These are phyloP conservation scores for Myzus persicae DNA, from an alignment of 1,140 invertebrate genomes.

Conservation along the genomic window DNA sequence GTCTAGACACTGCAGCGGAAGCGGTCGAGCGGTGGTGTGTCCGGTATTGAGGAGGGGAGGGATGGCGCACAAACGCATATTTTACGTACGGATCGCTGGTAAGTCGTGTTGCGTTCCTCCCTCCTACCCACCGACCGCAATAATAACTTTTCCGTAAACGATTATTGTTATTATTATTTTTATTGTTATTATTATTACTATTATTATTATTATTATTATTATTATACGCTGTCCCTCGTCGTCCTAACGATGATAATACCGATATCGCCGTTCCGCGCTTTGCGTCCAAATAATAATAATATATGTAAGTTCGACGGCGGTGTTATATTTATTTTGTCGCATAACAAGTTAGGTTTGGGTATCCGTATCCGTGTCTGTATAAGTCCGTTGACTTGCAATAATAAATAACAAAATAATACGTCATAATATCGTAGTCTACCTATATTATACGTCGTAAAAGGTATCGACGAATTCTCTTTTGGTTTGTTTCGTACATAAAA, in stretches of 20 bases:
- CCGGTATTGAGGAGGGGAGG: too few species aligned
- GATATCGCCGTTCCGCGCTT: neutral
- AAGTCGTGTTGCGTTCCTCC: neutral
- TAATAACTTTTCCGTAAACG: neutral
- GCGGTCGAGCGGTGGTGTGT: neutral
- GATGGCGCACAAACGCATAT: neutral
- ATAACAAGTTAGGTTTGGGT: neutral
- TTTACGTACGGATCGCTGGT: neutral
- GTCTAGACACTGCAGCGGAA: neutral
- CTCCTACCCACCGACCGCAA: neutral
- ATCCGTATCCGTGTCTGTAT: neutral
- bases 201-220: neutral
- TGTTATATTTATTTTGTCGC: neutral
- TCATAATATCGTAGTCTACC: neutral
- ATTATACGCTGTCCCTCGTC: neutral
- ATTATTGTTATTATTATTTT: slow-evolving; percentile 21
- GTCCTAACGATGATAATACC: slow-evolving; percentile 4
- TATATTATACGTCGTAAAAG: neutral
- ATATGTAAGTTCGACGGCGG: neutral
- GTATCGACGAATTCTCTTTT: neutral
- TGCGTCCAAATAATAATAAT: neutral
- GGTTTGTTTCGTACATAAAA: neutral
- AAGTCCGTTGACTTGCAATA: neutral
- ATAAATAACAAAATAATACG: neutral
- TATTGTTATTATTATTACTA: slow-evolving; percentile 1